Evolutionary conservation across 2,888 invertebrate genomes (phyloP), one percentile per base, ranked within the genome.

Genomic region (Willowsia nigromaculata): DNA sequence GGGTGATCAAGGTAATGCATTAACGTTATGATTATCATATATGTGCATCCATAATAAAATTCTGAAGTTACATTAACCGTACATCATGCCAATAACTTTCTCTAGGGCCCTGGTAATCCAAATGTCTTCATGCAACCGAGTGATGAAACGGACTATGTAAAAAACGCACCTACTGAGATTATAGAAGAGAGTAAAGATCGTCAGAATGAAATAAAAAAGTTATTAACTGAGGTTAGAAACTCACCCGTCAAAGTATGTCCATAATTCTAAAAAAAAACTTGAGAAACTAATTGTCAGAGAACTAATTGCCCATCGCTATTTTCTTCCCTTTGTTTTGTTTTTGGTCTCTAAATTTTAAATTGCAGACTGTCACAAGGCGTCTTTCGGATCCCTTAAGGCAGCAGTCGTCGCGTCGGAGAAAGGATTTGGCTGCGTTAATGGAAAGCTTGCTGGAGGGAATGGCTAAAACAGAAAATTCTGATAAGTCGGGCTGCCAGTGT

Each of bases 371-470:
- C 4, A 82, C 90, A 11, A 86, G 90, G 37, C 90, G 90, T n/a
- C 27, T 90, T 25, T 85, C 87, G 0, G 91, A 91, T 81, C 91
- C 91, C 9, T 40, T 88, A 30, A 65, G 88, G 43, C 89, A 93
- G 94, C 94, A 11, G 95, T 95, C 0, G 91, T 95, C 95, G 13
- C 95, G 96, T 91, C 95, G 96, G 13, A 96, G 96, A 93, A 96
- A 96, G 93, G 96, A 97, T 90, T 94, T 97, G 30, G 96, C 96
- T 0, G 94, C 95, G 11, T 96, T 96, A 93, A 96, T 97, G 96
- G 96, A 97, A 93, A 96, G 94, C 40, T 94, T 97, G 1, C 95
- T 96, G 94, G 96, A 96, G 89, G 96, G 96, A 92, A 95, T 95
- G 15, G 95, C 95, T 0, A 95, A 95, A 92, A 93, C 94, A 1